phyloP scores from a whole-genome alignment of 2,888 invertebrate species.

The Polydrusus pterygomalis region DNA sequence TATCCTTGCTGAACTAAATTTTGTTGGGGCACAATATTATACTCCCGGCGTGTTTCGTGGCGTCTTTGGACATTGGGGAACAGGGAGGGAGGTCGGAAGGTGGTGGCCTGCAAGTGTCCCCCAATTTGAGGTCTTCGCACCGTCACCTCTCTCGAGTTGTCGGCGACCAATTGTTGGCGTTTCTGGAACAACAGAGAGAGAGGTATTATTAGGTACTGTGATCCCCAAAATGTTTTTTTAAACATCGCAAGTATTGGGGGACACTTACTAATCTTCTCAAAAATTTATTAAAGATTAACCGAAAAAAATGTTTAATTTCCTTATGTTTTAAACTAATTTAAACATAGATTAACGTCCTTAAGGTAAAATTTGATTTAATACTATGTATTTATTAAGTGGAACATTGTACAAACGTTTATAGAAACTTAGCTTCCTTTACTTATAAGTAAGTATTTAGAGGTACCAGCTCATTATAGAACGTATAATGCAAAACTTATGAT shows the following conservation, averaged over 20 bases:
- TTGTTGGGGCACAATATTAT: conserved; percentile 56
- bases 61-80: conserved; percentile 40
- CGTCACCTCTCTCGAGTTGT: conserved; percentile 61
- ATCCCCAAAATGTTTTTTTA: conserved; percentile 17
- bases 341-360: too few species aligned
- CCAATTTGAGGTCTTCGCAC: conserved; percentile 66
- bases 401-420: too few species aligned
- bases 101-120: conserved; percentile 71
- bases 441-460: too few species aligned
- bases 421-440: too few species aligned
- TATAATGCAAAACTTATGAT: too few species aligned
- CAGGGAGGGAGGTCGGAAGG: conserved; percentile 68
- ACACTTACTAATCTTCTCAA: conserved; percentile 28
- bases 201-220: conserved; percentile 23
- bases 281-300: background rate
- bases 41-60: conserved; percentile 27
- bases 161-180: conserved; percentile 63
- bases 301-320: background rate
- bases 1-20: conserved; percentile 44
- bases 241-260: conserved; percentile 30
- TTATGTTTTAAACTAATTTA: background rate
- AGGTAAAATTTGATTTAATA: background rate
- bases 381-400: too few species aligned
- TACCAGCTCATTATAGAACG: too few species aligned
- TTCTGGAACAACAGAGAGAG: conserved; percentile 68